These are phyloP conservation scores for Psittacula cyanocephala DNA, from an alignment of 2,113 vertebrate genomes.

Conservation along the genomic window DNA sequence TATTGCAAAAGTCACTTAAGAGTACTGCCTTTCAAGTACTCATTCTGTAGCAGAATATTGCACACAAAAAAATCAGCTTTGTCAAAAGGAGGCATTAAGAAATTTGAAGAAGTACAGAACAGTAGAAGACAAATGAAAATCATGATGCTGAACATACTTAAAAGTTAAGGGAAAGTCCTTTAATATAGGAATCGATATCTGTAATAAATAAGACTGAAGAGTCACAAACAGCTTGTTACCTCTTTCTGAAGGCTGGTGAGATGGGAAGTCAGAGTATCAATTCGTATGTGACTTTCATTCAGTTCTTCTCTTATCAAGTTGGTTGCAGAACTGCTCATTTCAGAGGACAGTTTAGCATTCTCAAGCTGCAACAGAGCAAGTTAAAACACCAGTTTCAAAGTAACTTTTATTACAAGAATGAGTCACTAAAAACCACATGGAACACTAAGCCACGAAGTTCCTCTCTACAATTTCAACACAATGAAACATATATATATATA, in stretches of 20 bases:
- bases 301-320: constrained; percentile 85
- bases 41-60: background rate
- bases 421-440: background rate
- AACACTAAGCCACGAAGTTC: background rate
- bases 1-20: background rate
- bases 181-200: background rate
- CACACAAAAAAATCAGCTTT: background rate
- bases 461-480: background rate
- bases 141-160: background rate
- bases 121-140: background rate
- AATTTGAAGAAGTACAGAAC: background rate
- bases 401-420: background rate
- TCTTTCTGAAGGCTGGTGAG: constrained; percentile 85
- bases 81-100: background rate
- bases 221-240: constrained; percentile 55
- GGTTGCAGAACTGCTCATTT: constrained; percentile 82
- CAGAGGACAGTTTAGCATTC: constrained; percentile 79
- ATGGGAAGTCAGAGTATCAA: constrained; percentile 83
- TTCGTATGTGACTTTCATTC: constrained; percentile 78
- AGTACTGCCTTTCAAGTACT: background rate
- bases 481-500: background rate
- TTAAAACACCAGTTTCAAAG: background rate
- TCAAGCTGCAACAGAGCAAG: constrained; percentile 79
- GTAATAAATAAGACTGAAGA: background rate
- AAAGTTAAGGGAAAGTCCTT: background rate